Evolutionary conservation across 92 coral and sea anemone genomes (phyloP), one percentile per base, ranked within the genome.

Genomic region (Pocillopora meandrina): DNA sequence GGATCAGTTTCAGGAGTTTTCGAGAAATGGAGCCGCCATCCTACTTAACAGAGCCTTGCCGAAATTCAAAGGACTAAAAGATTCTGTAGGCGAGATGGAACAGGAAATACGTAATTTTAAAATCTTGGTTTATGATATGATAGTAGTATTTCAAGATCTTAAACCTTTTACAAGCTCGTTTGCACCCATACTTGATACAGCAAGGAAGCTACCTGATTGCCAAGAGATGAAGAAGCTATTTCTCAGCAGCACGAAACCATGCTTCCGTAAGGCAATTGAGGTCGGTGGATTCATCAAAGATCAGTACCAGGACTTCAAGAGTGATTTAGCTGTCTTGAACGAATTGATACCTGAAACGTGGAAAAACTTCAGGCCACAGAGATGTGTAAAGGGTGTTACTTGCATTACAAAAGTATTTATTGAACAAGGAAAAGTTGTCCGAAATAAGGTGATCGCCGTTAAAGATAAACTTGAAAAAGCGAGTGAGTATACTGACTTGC

Each of bases 401-500:
- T 94, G 98, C 74, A 83, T 94, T 72, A 81, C 92, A 34, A 90
- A 90, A 35, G 90, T 81, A 19, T 92, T 92, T 31, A 90, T 85
- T 35, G 81, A 92, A 16, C 98, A 92, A 78, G 94, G 88, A 10
- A 91, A 89, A 56, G 95, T 76, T 4, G 56, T 89, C 35, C 67
- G 78, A 72, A 64, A 67, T 11, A 86, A 86, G 61, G 71, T 87
- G 12, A 66, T 69, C 10, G 34, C 74, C 2, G 56, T 94, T 13
- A 89, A 80, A 70, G 85, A 68, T 35, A 92, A 84, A 12, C 78
- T 94, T 76, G 90, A 90, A 56, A 90, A 90, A 72, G 84, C 92
- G 26, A 94, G 95, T 89, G 97, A 83, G 12, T 93, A 89, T 75
- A 86, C 94, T n/a, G 90, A 80, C 23, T 82, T 88, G 86, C 84